A percentile compares a stretch with the other conserved stretches of the same genome.
These are phyloP conservation scores for Umimayanthus chanpuru DNA, from an alignment of 92 coral and sea anemone species.

Conservation along the genomic window DNA sequence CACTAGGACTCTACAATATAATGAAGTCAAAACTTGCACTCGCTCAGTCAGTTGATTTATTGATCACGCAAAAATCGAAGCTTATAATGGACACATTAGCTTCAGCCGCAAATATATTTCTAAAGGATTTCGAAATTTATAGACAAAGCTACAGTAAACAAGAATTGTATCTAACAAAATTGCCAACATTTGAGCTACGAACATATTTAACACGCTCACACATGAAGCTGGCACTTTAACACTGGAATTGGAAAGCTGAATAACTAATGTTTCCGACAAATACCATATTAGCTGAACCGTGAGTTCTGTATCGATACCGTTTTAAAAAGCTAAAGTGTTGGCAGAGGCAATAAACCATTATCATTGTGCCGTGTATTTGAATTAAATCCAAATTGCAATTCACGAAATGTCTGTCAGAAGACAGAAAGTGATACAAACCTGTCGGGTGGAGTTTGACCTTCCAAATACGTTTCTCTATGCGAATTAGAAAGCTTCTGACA, in stretches of 20 bases:
- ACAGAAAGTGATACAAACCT: slow-evolving; percentile 48
- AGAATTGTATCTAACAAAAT: background rate
- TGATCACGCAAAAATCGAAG: background rate
- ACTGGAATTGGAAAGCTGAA: background rate
- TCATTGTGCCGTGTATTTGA: background rate
- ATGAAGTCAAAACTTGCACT: too few species aligned
- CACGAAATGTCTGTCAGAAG: background rate
- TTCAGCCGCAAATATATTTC: background rate
- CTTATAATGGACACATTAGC: background rate
- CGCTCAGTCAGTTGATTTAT: too few species aligned
- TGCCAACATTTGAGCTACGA: background rate
- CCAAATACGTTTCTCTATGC: slow-evolving; percentile 59
- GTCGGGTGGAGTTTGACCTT: slow-evolving; percentile 68
- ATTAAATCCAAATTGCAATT: slow-evolving; percentile 15
- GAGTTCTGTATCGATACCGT: background rate
- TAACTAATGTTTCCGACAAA: too few species aligned
- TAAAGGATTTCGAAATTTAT: background rate
- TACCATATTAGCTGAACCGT: background rate
- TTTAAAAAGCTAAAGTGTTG: background rate
- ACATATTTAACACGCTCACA: background rate
- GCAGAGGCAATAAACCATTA: background rate
- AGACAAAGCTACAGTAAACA: background rate
- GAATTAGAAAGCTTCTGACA: slow-evolving; percentile 65
- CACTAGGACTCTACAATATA: too few species aligned
- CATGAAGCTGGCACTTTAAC: background rate